Conservation (phyloP, 2,113 vertebrate genomes). For the Motacilla alba region DNA sequence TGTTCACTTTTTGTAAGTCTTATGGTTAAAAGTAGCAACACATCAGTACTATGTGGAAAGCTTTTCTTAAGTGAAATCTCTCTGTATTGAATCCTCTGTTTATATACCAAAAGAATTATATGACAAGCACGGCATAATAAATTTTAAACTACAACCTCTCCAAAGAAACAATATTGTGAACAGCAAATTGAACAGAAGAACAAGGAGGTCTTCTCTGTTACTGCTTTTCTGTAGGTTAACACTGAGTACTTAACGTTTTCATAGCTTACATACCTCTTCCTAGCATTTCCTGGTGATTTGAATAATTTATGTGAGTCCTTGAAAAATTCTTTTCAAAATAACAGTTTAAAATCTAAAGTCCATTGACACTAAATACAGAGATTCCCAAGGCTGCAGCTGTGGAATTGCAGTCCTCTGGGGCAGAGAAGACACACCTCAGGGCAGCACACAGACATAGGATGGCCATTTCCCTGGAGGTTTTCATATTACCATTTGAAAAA, state of each 20-base stretch:
- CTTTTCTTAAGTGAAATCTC: background rate
- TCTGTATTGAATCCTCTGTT: background rate
- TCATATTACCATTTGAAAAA: background rate
- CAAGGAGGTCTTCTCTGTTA: background rate
- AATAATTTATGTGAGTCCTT: background rate
- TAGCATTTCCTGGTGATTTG: background rate
- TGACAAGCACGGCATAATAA: background rate
- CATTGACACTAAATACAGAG: background rate
- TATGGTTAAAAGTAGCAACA: background rate
- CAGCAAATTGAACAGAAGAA: background rate
- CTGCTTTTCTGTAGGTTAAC: background rate
- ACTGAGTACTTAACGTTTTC: background rate
- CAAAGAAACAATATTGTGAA: background rate
- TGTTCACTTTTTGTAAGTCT: background rate
- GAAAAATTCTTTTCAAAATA: background rate
- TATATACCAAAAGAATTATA: background rate
- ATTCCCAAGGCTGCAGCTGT: background rate
- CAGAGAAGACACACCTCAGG: background rate
- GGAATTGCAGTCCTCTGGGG: background rate
- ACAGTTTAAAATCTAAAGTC: background rate
- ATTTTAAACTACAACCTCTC: background rate
- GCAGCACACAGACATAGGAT: background rate
- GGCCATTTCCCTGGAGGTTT: background rate
- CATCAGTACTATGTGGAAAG: too few species aligned
- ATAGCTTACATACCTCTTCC: background rate